Evolutionary conservation across 2,888 invertebrate species (phyloP).

Genomic region (Galeopsomyia nigrocyanea): DNA sequence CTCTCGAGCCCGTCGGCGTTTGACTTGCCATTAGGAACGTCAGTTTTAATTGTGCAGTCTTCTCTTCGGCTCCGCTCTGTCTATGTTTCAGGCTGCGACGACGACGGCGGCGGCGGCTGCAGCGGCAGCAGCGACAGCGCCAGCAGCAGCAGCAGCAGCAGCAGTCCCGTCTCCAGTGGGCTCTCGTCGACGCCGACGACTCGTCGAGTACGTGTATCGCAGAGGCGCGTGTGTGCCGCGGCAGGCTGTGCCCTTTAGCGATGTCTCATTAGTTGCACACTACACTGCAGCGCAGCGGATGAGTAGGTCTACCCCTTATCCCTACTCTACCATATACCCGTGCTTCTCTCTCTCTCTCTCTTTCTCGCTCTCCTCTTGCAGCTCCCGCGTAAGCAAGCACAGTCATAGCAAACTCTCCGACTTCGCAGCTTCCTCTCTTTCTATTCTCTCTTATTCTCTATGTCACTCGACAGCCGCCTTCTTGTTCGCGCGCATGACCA

Average conservation of each 20-base stretch:
- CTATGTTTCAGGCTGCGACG: slow-evolving; percentile 57
- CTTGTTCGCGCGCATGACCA: slow-evolving; percentile 57
- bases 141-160: slow-evolving; percentile 13
- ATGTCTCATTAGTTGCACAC: slow-evolving; percentile 69
- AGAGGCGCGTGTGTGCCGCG: slow-evolving; percentile 57
- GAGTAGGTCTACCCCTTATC: slow-evolving; percentile 59
- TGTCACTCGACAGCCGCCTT: slow-evolving; percentile 63
- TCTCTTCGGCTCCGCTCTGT: slow-evolving; percentile 55
- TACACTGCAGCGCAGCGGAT: slow-evolving; percentile 61
- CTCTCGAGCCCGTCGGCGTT: slow-evolving; percentile 69
- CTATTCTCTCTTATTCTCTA: slow-evolving; percentile 52
- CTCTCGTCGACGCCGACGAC: slow-evolving; percentile 55
- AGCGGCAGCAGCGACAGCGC: too few relatives aligned
- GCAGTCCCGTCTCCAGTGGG: slow-evolving; percentile 1
- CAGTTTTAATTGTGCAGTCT: slow-evolving; percentile 69
- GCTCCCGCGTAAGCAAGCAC: slow-evolving; percentile 47
- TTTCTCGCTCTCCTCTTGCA: slow-evolving; percentile 32
- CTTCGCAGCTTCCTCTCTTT: too few relatives aligned
- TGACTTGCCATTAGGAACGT: slow-evolving; percentile 70
- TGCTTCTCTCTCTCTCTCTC: not conserved
- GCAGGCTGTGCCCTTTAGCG: slow-evolving; percentile 66
- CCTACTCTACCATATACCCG: slow-evolving; percentile 35
- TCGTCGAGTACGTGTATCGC: slow-evolving; percentile 65
- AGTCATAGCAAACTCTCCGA: slow-evolving; percentile 36
- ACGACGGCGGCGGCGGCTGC: slow-evolving; percentile 20